Evolutionary conservation across 2,797 vertebrate species (phyloP), one percentile per base, ranked within the genome.

Genomic region (Aselliscus stoliczkanus): DNA sequence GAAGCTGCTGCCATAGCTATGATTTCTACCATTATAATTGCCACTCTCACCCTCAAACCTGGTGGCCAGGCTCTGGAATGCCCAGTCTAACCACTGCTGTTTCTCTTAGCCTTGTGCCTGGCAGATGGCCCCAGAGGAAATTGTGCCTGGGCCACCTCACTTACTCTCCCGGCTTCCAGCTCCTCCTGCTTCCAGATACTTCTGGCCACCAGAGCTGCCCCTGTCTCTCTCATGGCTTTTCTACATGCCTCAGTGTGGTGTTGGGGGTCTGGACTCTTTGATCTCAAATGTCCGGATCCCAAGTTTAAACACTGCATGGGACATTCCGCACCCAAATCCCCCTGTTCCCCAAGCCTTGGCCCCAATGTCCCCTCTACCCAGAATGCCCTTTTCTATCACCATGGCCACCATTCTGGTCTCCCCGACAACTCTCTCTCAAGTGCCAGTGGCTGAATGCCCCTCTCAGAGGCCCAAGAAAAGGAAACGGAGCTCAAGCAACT

Each of bases 341-440:
- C 7, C 1, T 25, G 25, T 18, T 2, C 27, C 37, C 14, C 29
- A 42, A 20, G 13, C 54, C 65, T 69, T 54, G 5, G 31, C 37
- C 69, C 8, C 9, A 20, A 21, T 39, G 65, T 7, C 70, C 70
- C 50, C 67, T 89, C 88, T 69, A 94, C 96, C 81, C 90, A 94
- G 88, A 97, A 97, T 96, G 92, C 90, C 81, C 39, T 79, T 79
- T 64, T 62, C 52, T 0, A 52, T 97, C 58, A 13, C 96, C 90
- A 34, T 2, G 95, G 84, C 54, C 18, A 77, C 97, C 96, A 97
- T 97, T 97, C 94, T 97, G 81, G 90, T 97, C 88, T 95, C 95
- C 95, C n/a, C 0, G 75, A 92, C 88, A 27, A 93, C 90, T 1
- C 54, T 39, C 31, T 54, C 81, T 60, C 12, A 20, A 31, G 65